phyloP scores from a whole-genome alignment of 2,113 vertebrate genomes.

The Ancistrus triradiatus region DNA sequence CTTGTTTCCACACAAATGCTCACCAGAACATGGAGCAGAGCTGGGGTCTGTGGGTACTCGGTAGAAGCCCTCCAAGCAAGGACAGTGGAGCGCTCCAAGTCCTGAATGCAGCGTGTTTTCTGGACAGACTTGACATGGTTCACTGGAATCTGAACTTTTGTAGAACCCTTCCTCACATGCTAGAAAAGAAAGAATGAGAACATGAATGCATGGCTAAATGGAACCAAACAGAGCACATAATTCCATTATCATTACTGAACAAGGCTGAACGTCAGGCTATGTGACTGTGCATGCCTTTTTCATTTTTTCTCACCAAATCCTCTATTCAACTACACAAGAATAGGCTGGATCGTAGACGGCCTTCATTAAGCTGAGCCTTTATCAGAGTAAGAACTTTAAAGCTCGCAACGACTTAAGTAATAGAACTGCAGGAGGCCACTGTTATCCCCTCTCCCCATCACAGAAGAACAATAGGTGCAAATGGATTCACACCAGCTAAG shows the following conservation, averaged over 20 bases:
- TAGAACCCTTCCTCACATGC: conserved; percentile 82
- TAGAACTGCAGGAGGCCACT: conserved; percentile 22
- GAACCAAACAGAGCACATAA: background rate
- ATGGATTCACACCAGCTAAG: conserved; percentile 28
- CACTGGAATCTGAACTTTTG: conserved; percentile 65
- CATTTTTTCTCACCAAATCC: background rate
- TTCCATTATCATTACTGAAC: background rate
- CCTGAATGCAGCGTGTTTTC: conserved; percentile 70
- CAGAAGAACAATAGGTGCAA: conserved; percentile 25
- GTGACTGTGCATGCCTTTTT: background rate
- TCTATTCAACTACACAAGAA: background rate
- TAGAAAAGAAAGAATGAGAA: conserved; percentile 47
- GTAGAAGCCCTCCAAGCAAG: conserved; percentile 80
- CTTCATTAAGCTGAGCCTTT: background rate
- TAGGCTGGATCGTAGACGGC: background rate
- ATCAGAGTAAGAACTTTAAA: background rate
- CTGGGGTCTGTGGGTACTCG: conserved; percentile 67
- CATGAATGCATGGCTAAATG: background rate
- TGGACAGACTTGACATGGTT: conserved; percentile 74
- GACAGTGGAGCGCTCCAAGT: conserved; percentile 66
- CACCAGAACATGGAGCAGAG: conserved; percentile 78
- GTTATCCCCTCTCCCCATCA: conserved; percentile 29
- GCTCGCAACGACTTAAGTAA: conserved; percentile 16
- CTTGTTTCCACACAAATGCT: conserved; percentile 54
- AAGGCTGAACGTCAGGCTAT: background rate